Evolutionary conservation across 92 coral and sea anemone genomes (phyloP).

Genomic region (Epizoanthus stellaris): DNA sequence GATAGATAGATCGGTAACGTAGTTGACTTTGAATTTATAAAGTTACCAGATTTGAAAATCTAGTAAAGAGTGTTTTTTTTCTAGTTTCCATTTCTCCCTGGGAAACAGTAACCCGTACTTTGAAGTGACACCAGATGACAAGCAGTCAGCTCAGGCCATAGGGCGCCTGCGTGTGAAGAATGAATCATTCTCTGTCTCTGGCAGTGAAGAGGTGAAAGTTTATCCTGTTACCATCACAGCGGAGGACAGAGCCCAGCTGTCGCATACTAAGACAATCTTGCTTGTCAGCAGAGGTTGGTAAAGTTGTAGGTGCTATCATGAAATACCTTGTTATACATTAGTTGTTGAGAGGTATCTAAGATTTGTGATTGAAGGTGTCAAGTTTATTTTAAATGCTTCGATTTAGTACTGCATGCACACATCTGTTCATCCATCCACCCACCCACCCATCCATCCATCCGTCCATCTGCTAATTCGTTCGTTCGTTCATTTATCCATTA

Average conservation of each 20-base stretch:
- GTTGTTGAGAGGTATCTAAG: no score
- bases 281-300: constrained; percentile 23
- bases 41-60: no score
- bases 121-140: constrained; percentile 24
- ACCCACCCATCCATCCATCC: no score
- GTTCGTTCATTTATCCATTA: no score
- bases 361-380: no score
- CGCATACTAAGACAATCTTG: constrained; percentile 25
- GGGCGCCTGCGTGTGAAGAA: constrained; percentile 29
- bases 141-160: background rate
- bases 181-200: background rate
- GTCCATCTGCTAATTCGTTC: background rate
- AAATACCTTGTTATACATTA: background rate
- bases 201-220: constrained; percentile 9
- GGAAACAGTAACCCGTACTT: background rate
- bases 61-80: background rate
- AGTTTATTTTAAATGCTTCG: no score
- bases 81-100: constrained; percentile 22
- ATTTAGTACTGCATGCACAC: no score
- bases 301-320: background rate
- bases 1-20: no score
- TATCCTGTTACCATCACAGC: constrained; percentile 40
- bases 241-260: constrained; percentile 26
- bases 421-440: no score
- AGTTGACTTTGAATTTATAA: no score